These are phyloP conservation scores for Holcopasites calliopsidis DNA, from an alignment of 1,140 invertebrate species.

Conservation along the genomic window DNA sequence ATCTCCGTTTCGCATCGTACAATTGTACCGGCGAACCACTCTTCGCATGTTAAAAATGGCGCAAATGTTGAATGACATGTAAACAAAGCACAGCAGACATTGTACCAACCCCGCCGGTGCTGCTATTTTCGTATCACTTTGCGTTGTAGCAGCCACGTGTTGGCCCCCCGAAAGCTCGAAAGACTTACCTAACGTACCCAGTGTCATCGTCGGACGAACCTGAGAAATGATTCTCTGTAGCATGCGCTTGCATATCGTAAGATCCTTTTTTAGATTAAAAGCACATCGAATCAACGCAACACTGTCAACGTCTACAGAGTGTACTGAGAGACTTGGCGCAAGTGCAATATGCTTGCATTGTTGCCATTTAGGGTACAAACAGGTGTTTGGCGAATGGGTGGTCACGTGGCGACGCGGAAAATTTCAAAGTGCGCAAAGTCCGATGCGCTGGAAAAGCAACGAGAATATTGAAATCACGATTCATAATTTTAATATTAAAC, in stretches of 20 bases:
- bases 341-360: constrained; percentile 24
- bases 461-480: no score
- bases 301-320: neutral
- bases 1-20: no score
- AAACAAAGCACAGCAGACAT: constrained; percentile 45
- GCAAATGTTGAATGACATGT: constrained; percentile 1
- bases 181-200: constrained; percentile 36
- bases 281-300: neutral
- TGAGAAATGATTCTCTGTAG: constrained; percentile 1
- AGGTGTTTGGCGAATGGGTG: neutral
- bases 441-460: no score
- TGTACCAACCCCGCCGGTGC: neutral
- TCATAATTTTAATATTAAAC: no score
- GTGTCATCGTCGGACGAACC: constrained; percentile 50
- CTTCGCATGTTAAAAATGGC: neutral
- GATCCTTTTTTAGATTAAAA: constrained; percentile 27
- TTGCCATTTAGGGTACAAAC: constrained; percentile 11
- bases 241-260: constrained; percentile 4
- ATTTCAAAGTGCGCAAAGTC: constrained; percentile 5
- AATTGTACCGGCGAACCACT: neutral
- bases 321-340: constrained; percentile 2
- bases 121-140: neutral
- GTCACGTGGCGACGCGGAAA: constrained; percentile 3
- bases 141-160: neutral
- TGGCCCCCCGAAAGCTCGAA: neutral